phyloP scores from a whole-genome alignment of 2,888 invertebrate genomes.

The Lissocephala sabroskyi region DNA sequence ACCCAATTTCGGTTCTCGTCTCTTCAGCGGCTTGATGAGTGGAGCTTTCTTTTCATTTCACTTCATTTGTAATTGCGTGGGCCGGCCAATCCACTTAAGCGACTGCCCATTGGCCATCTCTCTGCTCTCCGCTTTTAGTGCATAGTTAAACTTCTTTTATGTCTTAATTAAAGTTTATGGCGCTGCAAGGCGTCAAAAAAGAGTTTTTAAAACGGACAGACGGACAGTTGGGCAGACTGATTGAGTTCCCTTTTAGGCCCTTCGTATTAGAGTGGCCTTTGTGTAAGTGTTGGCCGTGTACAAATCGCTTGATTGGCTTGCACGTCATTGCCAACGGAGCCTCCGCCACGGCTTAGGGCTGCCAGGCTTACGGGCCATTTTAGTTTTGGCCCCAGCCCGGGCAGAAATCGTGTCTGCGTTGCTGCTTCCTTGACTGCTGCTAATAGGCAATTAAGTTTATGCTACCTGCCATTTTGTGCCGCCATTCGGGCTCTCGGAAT shows the following conservation, averaged over 20 bases:
- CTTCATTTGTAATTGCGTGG: too few species aligned
- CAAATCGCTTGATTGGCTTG: conserved; percentile 61
- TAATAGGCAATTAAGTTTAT: conserved; percentile 56
- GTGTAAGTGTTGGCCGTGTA: conserved; percentile 55
- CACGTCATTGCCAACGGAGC: conserved; percentile 59
- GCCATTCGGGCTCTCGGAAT: too few species aligned
- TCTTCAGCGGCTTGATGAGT: too few species aligned
- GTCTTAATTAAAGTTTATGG: conserved; percentile 69
- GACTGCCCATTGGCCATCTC: conserved; percentile 35
- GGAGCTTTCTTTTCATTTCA: too few species aligned
- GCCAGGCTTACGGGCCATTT: conserved; percentile 4
- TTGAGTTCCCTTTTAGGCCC: conserved; percentile 25
- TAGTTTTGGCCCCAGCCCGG: conserved; percentile 13
- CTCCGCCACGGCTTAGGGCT: conserved; percentile 32
- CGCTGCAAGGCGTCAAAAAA: conserved; percentile 60
- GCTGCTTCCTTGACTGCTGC: conserved; percentile 43
- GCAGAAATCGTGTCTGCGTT: conserved; percentile 43
- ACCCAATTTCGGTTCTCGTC: too few species aligned
- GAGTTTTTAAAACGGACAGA: conserved; percentile 20
- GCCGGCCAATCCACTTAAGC: too few species aligned
- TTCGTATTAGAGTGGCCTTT: conserved; percentile 4
- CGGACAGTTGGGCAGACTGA: conserved; percentile 13
- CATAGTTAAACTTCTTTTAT: conserved; percentile 59
- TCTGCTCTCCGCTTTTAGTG: conserved; percentile 35
- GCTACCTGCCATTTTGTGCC: conserved; percentile 61